phyloP scores from a whole-genome alignment of 2,113 vertebrate species.

The Morone chrysops region DNA sequence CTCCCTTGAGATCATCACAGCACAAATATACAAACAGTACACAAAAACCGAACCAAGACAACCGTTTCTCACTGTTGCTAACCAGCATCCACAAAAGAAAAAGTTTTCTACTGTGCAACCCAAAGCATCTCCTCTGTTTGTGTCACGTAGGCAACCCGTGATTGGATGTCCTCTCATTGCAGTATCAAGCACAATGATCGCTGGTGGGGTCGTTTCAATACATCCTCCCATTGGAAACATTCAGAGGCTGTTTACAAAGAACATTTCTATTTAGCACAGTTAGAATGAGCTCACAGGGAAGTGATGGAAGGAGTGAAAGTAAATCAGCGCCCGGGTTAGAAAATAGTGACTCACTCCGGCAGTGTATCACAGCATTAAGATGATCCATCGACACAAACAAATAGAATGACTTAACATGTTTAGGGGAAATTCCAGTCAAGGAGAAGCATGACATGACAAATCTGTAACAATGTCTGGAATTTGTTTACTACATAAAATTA shows the following conservation, averaged over 20 bases:
- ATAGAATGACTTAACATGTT: slow-evolving; percentile 45
- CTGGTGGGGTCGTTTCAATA: slow-evolving; percentile 51
- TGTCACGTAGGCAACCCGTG: slow-evolving; percentile 42
- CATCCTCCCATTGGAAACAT: slow-evolving; percentile 52
- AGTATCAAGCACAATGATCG: slow-evolving; percentile 27
- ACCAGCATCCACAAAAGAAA: slow-evolving; percentile 38
- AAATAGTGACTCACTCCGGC: slow-evolving; percentile 31
- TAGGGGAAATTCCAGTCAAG: slow-evolving; percentile 34
- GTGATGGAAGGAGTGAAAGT: slow-evolving; percentile 34
- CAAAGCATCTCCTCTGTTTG: slow-evolving; percentile 41
- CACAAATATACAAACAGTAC: slow-evolving; percentile 46
- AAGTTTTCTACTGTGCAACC: slow-evolving; percentile 5
- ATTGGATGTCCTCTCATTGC: slow-evolving; percentile 22
- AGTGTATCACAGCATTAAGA: slow-evolving; percentile 22
- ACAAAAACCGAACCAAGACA: slow-evolving; percentile 43
- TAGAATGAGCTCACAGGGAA: slow-evolving; percentile 39
- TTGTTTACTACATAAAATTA: slow-evolving; percentile 55
- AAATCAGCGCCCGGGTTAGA: slow-evolving; percentile 13
- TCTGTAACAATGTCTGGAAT: slow-evolving; percentile 54
- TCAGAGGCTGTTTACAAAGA: slow-evolving; percentile 48
- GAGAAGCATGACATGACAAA: slow-evolving; percentile 44
- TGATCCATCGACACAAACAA: slow-evolving; percentile 44
- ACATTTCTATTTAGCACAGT: slow-evolving; percentile 30
- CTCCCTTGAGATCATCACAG: slow-evolving; percentile 43
- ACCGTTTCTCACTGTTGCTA: slow-evolving; percentile 47